Evolutionary conservation across 2,797 vertebrate genomes (phyloP).

Genomic region (Balearica regulorum): DNA sequence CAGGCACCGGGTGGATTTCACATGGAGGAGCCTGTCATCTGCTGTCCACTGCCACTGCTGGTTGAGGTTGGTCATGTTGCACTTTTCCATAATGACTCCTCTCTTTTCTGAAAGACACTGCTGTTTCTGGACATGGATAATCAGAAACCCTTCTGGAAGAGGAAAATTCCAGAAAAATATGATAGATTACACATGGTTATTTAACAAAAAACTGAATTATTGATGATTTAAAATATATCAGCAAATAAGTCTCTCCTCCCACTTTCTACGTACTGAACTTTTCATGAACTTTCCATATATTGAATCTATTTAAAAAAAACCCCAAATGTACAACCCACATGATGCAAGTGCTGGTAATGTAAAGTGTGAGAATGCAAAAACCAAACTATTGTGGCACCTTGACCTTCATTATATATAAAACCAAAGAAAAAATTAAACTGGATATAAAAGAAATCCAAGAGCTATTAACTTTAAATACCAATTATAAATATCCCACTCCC

Average conservation of each 20-base stretch:
- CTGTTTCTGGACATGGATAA: constrained; percentile 75
- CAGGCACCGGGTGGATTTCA: constrained; percentile 77
- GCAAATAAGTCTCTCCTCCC: not conserved
- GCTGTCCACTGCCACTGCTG: constrained; percentile 85
- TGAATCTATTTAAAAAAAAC: not conserved
- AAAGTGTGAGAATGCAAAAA: not conserved
- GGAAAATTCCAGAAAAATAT: constrained; percentile 49
- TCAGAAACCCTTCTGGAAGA: constrained; percentile 83
- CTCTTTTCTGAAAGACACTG: constrained; percentile 76
- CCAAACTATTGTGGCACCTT: not conserved
- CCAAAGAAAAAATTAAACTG: not conserved
- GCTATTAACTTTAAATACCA: not conserved
- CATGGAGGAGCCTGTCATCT: constrained; percentile 74
- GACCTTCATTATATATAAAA: not conserved
- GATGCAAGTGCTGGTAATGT: not conserved
- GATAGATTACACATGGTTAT: not conserved
- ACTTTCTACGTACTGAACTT: not conserved
- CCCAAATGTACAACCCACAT: not conserved
- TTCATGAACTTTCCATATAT: not conserved
- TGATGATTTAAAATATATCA: not conserved
- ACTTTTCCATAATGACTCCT: constrained; percentile 71
- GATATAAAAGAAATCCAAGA: not conserved
- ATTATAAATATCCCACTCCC: not conserved
- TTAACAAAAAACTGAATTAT: not conserved
- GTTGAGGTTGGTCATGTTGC: constrained; percentile 68